phyloP scores from a whole-genome alignment of 2,797 vertebrate genomes.

The Jordanella pulchra region DNA sequence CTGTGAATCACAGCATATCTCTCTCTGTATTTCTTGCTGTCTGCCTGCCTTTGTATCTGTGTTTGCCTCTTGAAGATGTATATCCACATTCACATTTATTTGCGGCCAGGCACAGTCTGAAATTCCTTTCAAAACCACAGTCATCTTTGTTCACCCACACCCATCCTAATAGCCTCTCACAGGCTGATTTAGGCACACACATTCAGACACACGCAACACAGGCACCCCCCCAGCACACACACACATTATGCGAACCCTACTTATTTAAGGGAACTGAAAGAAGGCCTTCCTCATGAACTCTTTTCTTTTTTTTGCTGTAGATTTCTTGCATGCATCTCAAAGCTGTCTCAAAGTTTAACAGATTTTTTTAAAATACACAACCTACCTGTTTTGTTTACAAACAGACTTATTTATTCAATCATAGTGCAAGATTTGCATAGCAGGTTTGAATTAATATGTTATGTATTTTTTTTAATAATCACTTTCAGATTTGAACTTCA shows the following conservation, averaged over 20 bases:
- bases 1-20: constrained; percentile 65
- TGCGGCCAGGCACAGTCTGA: constrained; percentile 49
- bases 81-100: constrained; percentile 54
- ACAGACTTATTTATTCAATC: neutral
- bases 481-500: neutral
- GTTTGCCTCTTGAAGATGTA: constrained; percentile 39
- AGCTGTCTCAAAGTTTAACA: constrained; percentile 3
- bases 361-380: constrained; percentile 13
- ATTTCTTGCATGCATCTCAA: constrained; percentile 12
- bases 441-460: neutral
- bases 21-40: constrained; percentile 28
- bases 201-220: constrained; percentile 9
- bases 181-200: constrained; percentile 29
- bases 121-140: constrained; percentile 71
- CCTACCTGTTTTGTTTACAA: neutral
- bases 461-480: too few relatives aligned
- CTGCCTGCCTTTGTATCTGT: constrained; percentile 27
- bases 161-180: constrained; percentile 64
- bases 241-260: constrained; percentile 46
- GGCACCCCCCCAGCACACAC: constrained; percentile 10
- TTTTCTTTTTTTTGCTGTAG: constrained; percentile 41
- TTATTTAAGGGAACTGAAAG: constrained; percentile 81
- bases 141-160: constrained; percentile 59
- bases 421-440: neutral
- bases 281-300: constrained; percentile 70